Evolutionary conservation across 2,888 invertebrate species (phyloP), one percentile per base, ranked within the genome.

Genomic region (Andrena fulva): DNA sequence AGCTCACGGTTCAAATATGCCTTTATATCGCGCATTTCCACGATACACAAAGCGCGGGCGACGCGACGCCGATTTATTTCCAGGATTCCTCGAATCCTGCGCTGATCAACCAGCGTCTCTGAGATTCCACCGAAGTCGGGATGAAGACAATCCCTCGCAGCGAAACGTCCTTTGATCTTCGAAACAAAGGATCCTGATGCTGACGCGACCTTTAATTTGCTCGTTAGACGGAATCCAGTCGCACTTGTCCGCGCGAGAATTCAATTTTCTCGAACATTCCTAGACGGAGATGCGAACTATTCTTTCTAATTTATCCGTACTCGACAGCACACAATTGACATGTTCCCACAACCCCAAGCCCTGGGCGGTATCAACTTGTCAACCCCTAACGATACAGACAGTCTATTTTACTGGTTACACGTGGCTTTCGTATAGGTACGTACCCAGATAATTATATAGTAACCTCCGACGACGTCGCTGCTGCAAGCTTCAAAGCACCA

Each of bases 401-500:
- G 29, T 63, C 35, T 27, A 24, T 10, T 75, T 60, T 62, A 60
- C 27, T 35, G 33, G 29, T 4, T 24, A 42, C 62, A 52, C 67
- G 50, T 7, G 42, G 42, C 2, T 16, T 16, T 33, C 12, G 29
- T 10, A 20, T 81, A 81, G 80, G 35, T 81, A 81, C 81, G 35
- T 81, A 81, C 81, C 80, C 80, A 54, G 80, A 73, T 33, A 66
- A 74, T 80, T 60, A 24, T 81, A 27, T 52, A 56, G 48, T 62
- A 56, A 60, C 48, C 69, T 70, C 54, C 10, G 31, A 24, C 63
- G 10, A 54, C 56, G 35, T 52, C n/a, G 20, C n/a, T 35, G 52
- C 54, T 24, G 24, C 24, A 12, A 50, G 42, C 62, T 63, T 79
- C 63, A 72, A 79, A 68, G 56, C 63, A 42, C 20, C 20, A 62